phyloP scores from a whole-genome alignment of 2,888 invertebrate genomes.

The Cheilosia grossa region DNA sequence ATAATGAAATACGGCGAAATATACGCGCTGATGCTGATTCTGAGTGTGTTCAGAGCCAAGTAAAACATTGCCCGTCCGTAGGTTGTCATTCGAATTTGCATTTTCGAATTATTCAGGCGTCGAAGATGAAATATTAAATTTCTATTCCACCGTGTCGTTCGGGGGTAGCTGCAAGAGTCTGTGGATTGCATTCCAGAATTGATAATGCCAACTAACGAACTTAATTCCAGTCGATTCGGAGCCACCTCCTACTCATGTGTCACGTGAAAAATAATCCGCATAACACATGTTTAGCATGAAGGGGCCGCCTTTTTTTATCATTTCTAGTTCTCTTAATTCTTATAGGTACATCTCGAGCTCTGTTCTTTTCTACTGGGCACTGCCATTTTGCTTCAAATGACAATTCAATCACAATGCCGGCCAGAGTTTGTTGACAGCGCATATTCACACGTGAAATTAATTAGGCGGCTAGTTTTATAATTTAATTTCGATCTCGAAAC shows the following conservation, averaged over 20 bases:
- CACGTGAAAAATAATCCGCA: conserved; percentile 65
- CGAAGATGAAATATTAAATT: conserved; percentile 33
- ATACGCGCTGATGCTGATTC: conserved; percentile 19
- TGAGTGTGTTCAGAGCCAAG: conserved; percentile 19
- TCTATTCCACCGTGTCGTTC: conserved; percentile 16
- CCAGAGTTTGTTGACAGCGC: conserved; percentile 44
- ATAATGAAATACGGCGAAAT: conserved; percentile 19
- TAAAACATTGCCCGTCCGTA: neutral
- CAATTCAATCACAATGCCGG: conserved; percentile 36
- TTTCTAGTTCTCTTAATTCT: neutral
- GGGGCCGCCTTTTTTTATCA: neutral
- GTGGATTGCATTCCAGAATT: conserved; percentile 35
- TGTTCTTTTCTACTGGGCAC: neutral
- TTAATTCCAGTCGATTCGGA: conserved; percentile 11
- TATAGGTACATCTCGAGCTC: neutral
- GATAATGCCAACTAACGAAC: conserved; percentile 20
- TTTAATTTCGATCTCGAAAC: conserved; percentile 29
- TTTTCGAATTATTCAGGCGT: conserved; percentile 30
- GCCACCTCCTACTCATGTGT: conserved; percentile 46
- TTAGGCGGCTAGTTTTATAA: conserved; percentile 14
- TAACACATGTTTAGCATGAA: conserved; percentile 31
- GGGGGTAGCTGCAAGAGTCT: neutral
- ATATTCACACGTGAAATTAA: conserved; percentile 34
- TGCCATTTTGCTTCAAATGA: conserved; percentile 24
- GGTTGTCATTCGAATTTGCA: conserved; percentile 29